Evolutionary conservation across 2,797 vertebrate species (phyloP), one percentile per base, ranked within the genome.

Genomic region (Mallotus villosus): DNA sequence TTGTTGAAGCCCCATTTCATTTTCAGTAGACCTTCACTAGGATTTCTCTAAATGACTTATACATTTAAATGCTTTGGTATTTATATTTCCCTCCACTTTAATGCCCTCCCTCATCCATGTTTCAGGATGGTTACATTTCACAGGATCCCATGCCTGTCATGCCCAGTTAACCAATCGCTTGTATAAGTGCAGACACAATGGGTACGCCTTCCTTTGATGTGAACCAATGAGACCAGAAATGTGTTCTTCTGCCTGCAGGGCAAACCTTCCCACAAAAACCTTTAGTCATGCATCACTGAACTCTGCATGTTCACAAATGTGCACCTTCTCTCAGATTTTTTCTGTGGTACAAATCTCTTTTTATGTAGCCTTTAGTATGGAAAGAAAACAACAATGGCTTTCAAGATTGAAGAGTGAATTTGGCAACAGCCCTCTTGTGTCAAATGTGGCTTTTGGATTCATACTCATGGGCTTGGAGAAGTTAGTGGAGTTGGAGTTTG

Each of bases 361-460:
- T 32, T 63, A 37, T 64, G 70, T 58, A 34, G 46, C 27, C 19
- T 72, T 51, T 65, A 75, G 75, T 64, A 82, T 81, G 78, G 78
- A 75, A 74, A 82, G 74, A 64, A 77, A 71, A 67, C 73, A 77
- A 41, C 75, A 72, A 66, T 79, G 81, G 80, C 78, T 81, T 9
- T 75, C 60, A 25, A 73, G 68, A 72, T 74, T 85, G 74, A 85
- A 79, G 70, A 79, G 77, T 79, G 76, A 83, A 62, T 73, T 85
- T 51, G 72, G 76, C 68, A 75, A 74, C 65, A 81, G 74, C 73
- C 80, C 75, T 29, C 74, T 82, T 61, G 80, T 74, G 41, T 83
- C 81, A 49, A 83, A 83, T 57, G 76, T 78, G 71, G 81, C 78
- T 55, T 83, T 82, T 14, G 74, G 76, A 11, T 83, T 85, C 63